Evolutionary conservation across 2,888 invertebrate species (phyloP).

Genomic region (Pristionchus arcanus): DNA sequence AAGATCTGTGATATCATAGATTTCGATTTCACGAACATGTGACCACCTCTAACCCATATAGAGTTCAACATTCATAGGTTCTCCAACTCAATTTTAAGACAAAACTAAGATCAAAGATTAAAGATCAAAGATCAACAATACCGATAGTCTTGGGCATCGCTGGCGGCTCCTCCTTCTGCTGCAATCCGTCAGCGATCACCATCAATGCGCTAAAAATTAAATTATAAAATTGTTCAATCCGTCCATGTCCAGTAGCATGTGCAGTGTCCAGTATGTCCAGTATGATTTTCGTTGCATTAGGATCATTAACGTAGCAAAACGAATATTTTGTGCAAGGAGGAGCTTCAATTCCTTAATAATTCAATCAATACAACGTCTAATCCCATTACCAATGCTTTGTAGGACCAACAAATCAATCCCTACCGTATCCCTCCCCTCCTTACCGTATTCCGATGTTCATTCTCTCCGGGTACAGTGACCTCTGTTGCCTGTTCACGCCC

Average conservation of each 20-base stretch:
- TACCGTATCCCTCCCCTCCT: background rate
- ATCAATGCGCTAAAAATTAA: constrained; percentile 86
- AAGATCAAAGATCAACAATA: constrained; percentile 2
- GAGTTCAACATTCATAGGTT: no score
- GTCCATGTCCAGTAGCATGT: no score
- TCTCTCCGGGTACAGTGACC: constrained; percentile 82
- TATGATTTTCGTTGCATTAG: background rate
- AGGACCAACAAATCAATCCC: background rate
- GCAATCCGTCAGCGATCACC: constrained; percentile 97
- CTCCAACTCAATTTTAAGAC: background rate
- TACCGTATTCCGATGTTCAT: constrained; percentile 96
- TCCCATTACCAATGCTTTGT: no score
- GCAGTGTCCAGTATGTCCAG: background rate
- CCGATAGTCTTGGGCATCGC: constrained; percentile 92
- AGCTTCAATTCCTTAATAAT: no score
- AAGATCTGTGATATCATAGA: constrained; percentile 51
- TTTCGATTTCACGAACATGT: background rate
- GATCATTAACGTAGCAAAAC: background rate
- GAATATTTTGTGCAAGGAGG: no score
- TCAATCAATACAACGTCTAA: background rate
- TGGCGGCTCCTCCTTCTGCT: constrained; percentile 98
- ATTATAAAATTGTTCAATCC: background rate
- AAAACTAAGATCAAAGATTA: background rate
- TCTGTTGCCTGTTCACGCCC: constrained; percentile 88
- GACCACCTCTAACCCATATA: no score